Evolutionary conservation across 2,797 vertebrate genomes (phyloP).

Genomic region (Artibeus jamaicensis): DNA sequence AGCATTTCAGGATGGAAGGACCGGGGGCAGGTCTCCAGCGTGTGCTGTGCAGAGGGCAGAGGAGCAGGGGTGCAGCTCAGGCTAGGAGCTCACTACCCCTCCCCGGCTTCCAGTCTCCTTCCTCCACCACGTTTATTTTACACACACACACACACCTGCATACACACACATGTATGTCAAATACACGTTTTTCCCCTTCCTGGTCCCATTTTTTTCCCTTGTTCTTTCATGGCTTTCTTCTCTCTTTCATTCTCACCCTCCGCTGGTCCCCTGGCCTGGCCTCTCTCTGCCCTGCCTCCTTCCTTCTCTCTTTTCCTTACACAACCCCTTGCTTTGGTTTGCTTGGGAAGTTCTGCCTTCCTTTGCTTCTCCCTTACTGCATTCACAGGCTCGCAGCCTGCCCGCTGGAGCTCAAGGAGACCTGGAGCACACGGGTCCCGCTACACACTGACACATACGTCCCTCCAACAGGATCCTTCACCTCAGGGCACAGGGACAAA

Average conservation of each 20-base stretch:
- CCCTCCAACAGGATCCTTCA: background rate
- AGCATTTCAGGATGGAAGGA: background rate
- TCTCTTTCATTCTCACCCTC: background rate
- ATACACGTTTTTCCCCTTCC: background rate
- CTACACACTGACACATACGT: rapidly evolving
- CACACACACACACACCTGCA: too few relatives aligned
- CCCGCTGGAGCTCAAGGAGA: background rate
- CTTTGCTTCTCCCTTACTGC: background rate
- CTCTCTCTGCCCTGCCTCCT: background rate
- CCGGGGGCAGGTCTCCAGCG: background rate
- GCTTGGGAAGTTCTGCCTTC: background rate
- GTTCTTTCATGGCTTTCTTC: background rate
- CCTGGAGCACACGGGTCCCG: background rate
- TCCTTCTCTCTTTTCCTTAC: background rate
- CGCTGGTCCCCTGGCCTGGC: background rate
- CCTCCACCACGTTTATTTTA: background rate
- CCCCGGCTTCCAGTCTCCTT: background rate
- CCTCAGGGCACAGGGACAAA: background rate
- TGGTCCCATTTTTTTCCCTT: background rate
- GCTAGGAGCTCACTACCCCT: background rate
- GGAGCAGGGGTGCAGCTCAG: rapidly evolving
- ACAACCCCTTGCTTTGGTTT: background rate
- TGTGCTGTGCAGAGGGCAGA: background rate
- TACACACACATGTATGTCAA: background rate
- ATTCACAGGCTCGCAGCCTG: background rate